Conservation (phyloP, 2,113 vertebrate species). For the Artemisiospiza belli region DNA sequence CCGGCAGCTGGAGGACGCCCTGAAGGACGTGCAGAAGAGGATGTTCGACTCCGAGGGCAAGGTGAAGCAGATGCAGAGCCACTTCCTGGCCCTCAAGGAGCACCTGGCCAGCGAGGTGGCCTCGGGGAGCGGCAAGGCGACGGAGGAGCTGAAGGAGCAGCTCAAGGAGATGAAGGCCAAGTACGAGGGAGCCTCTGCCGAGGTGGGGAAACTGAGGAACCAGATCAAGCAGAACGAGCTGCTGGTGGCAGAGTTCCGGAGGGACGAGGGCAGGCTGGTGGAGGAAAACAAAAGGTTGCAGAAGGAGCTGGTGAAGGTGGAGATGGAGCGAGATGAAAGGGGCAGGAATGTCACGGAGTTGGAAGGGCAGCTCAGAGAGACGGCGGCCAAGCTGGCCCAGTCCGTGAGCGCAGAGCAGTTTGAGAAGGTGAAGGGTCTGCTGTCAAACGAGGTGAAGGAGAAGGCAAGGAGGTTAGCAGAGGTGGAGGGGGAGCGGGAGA, state of each 20-base stretch:
- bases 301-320: conserved; percentile 74
- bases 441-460: conserved; percentile 84
- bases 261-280: conserved; percentile 82
- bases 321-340: conserved; percentile 77
- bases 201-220: conserved; percentile 89
- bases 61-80: conserved; percentile 94
- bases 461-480: conserved; percentile 83
- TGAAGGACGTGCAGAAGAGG: conserved; percentile 95
- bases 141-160: conserved; percentile 88
- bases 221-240: conserved; percentile 90
- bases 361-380: conserved; percentile 80
- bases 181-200: conserved; percentile 90
- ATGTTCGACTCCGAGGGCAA: conserved; percentile 97
- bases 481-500: conserved; percentile 79
- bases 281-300: conserved; percentile 83
- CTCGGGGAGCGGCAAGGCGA: conserved; percentile 57
- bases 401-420: conserved; percentile 82
- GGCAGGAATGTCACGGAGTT: conserved; percentile 63
- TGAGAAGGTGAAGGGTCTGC: conserved; percentile 87
- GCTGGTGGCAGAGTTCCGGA: conserved; percentile 86
- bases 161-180: conserved; percentile 87
- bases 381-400: conserved; percentile 62
- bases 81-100: conserved; percentile 93
- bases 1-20: conserved; percentile 89
- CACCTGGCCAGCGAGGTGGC: conserved; percentile 78